phyloP scores from a whole-genome alignment of 2,797 vertebrate genomes.

The Phoxinus dragarum region DNA sequence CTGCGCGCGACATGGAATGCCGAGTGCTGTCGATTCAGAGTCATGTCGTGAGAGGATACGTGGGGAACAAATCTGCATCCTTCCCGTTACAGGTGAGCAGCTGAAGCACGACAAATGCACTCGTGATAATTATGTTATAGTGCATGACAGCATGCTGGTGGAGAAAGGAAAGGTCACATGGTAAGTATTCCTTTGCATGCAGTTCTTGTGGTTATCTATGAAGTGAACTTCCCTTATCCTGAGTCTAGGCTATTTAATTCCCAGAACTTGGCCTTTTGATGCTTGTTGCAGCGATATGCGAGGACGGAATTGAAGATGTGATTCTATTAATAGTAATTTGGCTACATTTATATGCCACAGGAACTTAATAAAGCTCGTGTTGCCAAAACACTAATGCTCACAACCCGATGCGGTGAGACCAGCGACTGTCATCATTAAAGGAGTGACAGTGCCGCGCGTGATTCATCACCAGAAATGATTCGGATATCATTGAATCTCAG shows the following conservation, averaged over 20 bases:
- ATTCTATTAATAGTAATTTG: neutral
- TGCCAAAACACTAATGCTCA: slow-evolving; percentile 8
- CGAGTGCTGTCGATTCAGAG: slow-evolving; percentile 98
- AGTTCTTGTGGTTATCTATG: neutral
- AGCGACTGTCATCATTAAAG: neutral
- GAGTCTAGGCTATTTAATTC: neutral
- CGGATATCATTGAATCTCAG: neutral
- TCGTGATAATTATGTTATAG: neutral
- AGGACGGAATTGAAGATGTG: neutral
- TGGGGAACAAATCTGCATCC: slow-evolving; percentile 95
- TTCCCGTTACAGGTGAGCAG: slow-evolving; percentile 94
- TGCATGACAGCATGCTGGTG: slow-evolving; percentile 12
- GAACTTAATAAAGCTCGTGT: neutral
- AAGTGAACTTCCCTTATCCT: neutral
- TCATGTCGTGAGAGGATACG: slow-evolving; percentile 96
- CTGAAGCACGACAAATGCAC: neutral
- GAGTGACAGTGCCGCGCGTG: slow-evolving; percentile 5
- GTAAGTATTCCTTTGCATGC: slow-evolving; percentile 30
- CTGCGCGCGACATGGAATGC: slow-evolving; percentile 83
- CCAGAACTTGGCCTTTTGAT: slow-evolving; percentile 16
- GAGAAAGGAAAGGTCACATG: slow-evolving; percentile 65
- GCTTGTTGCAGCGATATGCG: slow-evolving; percentile 5
- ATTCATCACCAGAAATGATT: neutral
- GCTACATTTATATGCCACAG: neutral
- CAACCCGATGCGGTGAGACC: slow-evolving; percentile 7